phyloP scores from a whole-genome alignment of 2,113 vertebrate genomes.

The Eidolon helvum region DNA sequence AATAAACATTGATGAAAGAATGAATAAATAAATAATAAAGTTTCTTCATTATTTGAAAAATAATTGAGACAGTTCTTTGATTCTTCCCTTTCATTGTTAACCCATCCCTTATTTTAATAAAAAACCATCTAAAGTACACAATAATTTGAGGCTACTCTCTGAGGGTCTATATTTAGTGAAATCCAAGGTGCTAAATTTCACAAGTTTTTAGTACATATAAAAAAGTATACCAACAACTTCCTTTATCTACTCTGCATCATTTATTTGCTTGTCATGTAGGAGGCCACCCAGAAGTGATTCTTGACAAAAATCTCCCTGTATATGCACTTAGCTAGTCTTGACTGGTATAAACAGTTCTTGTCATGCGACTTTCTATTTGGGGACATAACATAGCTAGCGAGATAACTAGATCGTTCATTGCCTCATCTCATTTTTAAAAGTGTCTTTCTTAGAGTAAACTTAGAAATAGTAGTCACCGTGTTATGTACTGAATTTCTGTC shows the following conservation, averaged over 20 bases:
- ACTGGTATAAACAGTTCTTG: neutral
- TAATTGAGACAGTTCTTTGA: neutral
- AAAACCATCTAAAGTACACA: neutral
- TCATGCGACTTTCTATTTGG: neutral
- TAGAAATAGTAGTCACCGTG: neutral
- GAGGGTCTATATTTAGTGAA: neutral
- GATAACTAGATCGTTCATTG: neutral
- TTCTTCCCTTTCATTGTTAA: constrained; percentile 3
- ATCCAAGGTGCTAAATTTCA: neutral
- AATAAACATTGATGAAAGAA: neutral
- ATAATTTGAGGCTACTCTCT: neutral
- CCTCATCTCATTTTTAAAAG: neutral
- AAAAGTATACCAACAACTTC: neutral
- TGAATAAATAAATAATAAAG: constrained; percentile 45
- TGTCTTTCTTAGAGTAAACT: neutral
- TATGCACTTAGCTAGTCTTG: neutral
- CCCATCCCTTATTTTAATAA: neutral
- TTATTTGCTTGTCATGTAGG: neutral
- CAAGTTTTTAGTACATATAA: neutral
- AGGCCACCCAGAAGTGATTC: neutral
- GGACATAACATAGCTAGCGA: neutral
- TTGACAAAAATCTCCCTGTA: constrained; percentile 4
- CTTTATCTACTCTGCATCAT: neutral
- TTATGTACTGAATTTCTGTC: neutral
- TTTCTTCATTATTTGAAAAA: constrained; percentile 15